Base-by-base conservation (phyloP, 1,140 invertebrate genomes). In the Drosophila santomea region DNA sequence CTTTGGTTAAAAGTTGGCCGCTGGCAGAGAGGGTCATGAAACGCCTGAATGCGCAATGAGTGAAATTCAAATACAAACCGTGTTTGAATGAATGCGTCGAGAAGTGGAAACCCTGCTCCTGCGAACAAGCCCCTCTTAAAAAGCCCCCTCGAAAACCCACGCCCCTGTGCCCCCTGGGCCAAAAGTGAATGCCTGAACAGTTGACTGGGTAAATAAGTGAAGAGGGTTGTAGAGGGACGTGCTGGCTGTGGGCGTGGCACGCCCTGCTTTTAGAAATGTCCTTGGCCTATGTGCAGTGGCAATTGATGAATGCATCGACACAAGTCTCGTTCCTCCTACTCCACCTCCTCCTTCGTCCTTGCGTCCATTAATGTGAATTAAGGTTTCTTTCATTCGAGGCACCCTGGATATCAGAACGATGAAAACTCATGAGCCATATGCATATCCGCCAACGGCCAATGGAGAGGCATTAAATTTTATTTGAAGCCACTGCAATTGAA, bases 41-140 rank as follows among this genome's bases (percentile, higher is more conserved):
- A 72, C 50, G 68, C 68, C 78, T 89, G 76, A 89, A 89, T 89
- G 76, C 80, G 73, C 84, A 89, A 69, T 62, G 73, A 83, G 84
- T 80, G 67, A 82, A 83, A 80, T 77, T 73, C 64, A 83, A 83
- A 79, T 67, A 73, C 68, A 73, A 83, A 45, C 63, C 52, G 67
- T 79, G 76, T 63, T 74, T 88, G 79, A 79, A 69, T 76, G 67
- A 83, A 78, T 86, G 83, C 81, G 55, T 74, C 78, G 56, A 77
- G 51, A 74, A 86, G 78, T 82, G 63, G 51, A 44, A 36, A 47
- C 62, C 35, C 36, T 8, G 47, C 41, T 36, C 41, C 11, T 17
- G 17, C 50, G 15, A 59, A 41, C 51, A 17, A 20, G 12, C 14
- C 58, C 56, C 17, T 48, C 45, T 14, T 39, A 20, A 38, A 23